Percentiles rank a stretch among this genome's conserved stretches.
phyloP scores from a whole-genome alignment of 2,113 vertebrate genomes.

The Cricetomys ansorgei region DNA sequence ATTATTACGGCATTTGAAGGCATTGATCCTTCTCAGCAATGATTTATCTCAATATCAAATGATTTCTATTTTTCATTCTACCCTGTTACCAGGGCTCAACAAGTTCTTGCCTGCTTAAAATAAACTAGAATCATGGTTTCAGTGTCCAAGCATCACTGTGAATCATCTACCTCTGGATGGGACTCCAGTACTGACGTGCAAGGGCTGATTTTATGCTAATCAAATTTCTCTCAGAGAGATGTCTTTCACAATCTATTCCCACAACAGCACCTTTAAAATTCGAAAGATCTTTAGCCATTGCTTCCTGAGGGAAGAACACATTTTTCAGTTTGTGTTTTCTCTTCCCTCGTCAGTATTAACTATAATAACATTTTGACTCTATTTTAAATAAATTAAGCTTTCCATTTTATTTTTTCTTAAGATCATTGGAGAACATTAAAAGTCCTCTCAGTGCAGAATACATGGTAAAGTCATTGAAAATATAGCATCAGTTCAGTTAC shows the following conservation, averaged over 20 bases:
- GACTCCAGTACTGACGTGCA: neutral
- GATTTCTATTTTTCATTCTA: neutral
- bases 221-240: neutral
- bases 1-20: neutral
- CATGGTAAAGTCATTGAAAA: neutral
- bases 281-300: neutral
- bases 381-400: neutral
- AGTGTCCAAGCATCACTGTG: neutral
- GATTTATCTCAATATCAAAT: neutral
- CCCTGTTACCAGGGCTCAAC: neutral
- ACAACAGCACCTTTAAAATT: neutral
- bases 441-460: neutral
- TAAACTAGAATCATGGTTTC: neutral
- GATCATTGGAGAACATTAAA: constrained; percentile 4
- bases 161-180: neutral
- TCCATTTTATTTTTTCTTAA: neutral
- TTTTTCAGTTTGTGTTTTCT: neutral
- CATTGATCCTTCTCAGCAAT: neutral
- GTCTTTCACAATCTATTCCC: neutral
- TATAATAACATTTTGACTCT: neutral
- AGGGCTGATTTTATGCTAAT: neutral
- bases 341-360: neutral
- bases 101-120: neutral
- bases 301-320: neutral
- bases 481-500: neutral